phyloP scores from a whole-genome alignment of 1,140 invertebrate species.

The Oryctes rhinoceros region DNA sequence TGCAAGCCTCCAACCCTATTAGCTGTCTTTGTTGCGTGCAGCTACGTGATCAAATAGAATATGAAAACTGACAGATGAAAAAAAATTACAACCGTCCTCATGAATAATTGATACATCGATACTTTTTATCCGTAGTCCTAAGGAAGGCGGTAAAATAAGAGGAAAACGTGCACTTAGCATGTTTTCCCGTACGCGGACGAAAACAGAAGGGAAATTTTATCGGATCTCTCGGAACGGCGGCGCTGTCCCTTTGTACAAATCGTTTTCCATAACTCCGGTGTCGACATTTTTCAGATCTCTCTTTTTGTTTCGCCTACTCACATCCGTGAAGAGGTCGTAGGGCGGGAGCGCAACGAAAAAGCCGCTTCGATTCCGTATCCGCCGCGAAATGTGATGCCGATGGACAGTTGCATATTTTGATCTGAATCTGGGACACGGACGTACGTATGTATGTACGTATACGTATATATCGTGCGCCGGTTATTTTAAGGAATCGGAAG shows the following conservation, averaged over 20 bases:
- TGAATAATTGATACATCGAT: neutral
- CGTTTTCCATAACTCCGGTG: constrained; percentile 8
- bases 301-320: constrained; percentile 18
- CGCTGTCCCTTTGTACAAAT: constrained; percentile 1
- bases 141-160: neutral
- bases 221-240: neutral
- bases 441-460: too few relatives aligned
- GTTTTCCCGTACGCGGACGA: neutral
- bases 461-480: neutral
- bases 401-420: constrained; percentile 18
- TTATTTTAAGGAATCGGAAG: neutral
- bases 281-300: constrained; percentile 18
- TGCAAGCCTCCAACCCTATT: too few relatives aligned
- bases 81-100: too few relatives aligned
- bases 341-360: neutral
- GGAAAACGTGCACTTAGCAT: constrained; percentile 8
- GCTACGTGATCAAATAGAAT: too few relatives aligned
- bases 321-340: neutral
- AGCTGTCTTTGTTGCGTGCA: too few relatives aligned
- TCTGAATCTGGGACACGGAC: neutral
- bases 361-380: neutral
- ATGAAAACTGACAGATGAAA: too few relatives aligned
- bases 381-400: neutral
- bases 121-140: neutral
- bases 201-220: constrained; percentile 7